Base-by-base conservation (phyloP, 30 jellyfish, hydroid and myxozoan species). In the Euphysa ruthae region DNA sequence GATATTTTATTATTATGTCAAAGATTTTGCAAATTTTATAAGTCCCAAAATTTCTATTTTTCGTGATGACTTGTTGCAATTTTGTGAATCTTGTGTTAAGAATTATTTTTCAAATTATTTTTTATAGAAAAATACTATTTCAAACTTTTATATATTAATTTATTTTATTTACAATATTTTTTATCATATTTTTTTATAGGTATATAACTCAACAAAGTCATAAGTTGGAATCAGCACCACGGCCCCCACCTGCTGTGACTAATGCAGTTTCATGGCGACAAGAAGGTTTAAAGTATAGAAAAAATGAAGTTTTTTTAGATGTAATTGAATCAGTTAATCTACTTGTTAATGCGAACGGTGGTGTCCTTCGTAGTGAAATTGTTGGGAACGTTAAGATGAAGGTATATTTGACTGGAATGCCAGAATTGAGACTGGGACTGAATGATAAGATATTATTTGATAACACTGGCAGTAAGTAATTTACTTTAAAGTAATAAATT, bases 231-330 rank as follows among this genome's bases (percentile, higher is more conserved):
- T 75, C 82, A n/a, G 99, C 95, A 10, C 95, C 99, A 16, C 87
- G 93, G 44, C 99, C 99, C n/a, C 99, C 99, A 18, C 95, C 95
- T 3, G 99, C 99, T 0, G 78, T 91, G 12, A 82, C 99, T 18
- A 90, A 90, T 73, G 96, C 95, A 0, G 95, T 91, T 1, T 91
- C 99, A 8, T 91, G 99, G 99, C 70, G 99, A 27, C 52, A 84
- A 35, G 99, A 91, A 21, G 81, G 95, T 22, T 64, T 91, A 18
- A 78, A 79, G 56, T 91, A 91, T 61, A 43, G 99, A 46, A 91
- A 83, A 60, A 91, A 91, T 50, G 95, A 91, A 78, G 95, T 91
- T 0, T 91, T 91, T 56, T 65, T 91, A n/a, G 99, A 91, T 83
- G 99, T 91, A n/a, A 91, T 91, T 63, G 99, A 91, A 69, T 82